Base-by-base conservation (phyloP, 1,140 invertebrate genomes). In the Caenorhabditis briggsae region DNA sequence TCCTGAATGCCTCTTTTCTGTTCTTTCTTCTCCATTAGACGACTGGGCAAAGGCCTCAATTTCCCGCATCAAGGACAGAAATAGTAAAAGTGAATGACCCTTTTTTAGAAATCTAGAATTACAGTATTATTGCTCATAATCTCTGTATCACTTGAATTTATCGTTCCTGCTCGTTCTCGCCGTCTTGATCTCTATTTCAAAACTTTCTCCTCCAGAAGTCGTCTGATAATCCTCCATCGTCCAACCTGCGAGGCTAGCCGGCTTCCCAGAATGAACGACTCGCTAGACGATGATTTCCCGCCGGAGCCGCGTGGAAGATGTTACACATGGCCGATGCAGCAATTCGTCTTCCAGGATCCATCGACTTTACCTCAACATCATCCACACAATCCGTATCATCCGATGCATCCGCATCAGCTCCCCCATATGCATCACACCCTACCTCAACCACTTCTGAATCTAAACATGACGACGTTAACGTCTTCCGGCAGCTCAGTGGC, bases 291-390 rank as follows among this genome's bases (percentile, higher is more conserved):
- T 85, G 87, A 88, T 56, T 88, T 91, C 46, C 78, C 86, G 33
- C 85, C 89, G 8, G 89, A 92, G 87, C 83, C 88, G 16, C 88
- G 91, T 20, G 88, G 78, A 2, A 89, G 91, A 16, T 91, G 91
- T 65, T 87, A 89, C 65, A 91, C 91, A 16, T 91, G 91, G 91
- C 91, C 91, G 8, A 88, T 89, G 87, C 84, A 89, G 25, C 83
- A 53, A 43, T 87, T 87, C 70, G 50, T 82, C n/a, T 87, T 83
- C 53, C 83, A 82, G 16, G 59, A 43, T 46, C 53, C 55, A 8
- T 43, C 59, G 23, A 18, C 48, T 11, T 14, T 70, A 8, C 64
- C 14, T 48, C 82, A 18, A 5, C 50, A 33, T 41, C 86, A 87
- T n/a, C 74, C 70, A 12, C 14, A 84, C 53, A 58, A 87, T 55